Evolutionary conservation across 1,140 invertebrate genomes (phyloP), one percentile per base, ranked within the genome.

Genomic region (Philotrypesis tridentata): DNA sequence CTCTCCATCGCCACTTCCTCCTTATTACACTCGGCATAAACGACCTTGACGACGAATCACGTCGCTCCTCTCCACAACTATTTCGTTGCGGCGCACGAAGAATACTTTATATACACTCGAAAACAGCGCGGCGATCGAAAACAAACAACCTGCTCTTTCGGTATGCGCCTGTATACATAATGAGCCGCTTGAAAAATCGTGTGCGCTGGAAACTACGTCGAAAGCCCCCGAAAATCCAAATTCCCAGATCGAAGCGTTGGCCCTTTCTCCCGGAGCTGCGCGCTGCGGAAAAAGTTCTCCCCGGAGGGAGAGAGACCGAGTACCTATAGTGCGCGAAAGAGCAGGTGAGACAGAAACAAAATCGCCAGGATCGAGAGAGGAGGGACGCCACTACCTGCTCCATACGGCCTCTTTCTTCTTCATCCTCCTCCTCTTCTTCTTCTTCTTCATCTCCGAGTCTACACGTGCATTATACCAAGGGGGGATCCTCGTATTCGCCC

Each of bases 251-350:
- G 68, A 25, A 2, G 27, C 33, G 48, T 43, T 14, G 12, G 43
- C 48, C 48, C 29, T 60, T 61, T 29, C 21, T 7, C 0, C 12
- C n/a, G n/a, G n/a, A n/a, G n/a, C n/a, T n/a, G n/a, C n/a, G n/a
- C n/a, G n/a, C n/a, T n/a, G 48, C 63, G 31, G 25, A 76, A 25
- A 76, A 76, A 76, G 63, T 23, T n/a, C n/a, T n/a, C n/a, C n/a
- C n/a, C n/a, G n/a, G n/a, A n/a, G n/a, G n/a, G n/a, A n/a, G n/a
- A n/a, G n/a, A n/a, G n/a, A n/a, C n/a, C n/a, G n/a, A n/a, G n/a
- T n/a, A n/a, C n/a, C n/a, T n/a, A n/a, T n/a, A n/a, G n/a, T n/a
- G n/a, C n/a, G n/a, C n/a, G n/a, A n/a, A n/a, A n/a, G 21, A 25
- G 43, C 9, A 61, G 65, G 60, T 37, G 31, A 71, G 67, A 71